phyloP scores from a whole-genome alignment of 2,113 vertebrate species.

The Mobula hypostoma region DNA sequence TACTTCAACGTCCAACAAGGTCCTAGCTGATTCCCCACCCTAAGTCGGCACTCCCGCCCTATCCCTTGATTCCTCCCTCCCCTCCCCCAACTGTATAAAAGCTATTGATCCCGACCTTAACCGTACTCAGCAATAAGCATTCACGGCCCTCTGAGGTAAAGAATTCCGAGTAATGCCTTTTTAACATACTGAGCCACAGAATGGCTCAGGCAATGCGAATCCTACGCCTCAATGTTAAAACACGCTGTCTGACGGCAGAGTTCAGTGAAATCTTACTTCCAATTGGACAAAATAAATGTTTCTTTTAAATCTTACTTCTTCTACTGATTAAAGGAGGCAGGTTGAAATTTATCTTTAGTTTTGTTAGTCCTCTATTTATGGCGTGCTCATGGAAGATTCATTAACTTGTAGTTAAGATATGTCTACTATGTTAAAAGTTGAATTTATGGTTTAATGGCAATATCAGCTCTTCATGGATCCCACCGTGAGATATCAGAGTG shows the following conservation, averaged over 20 bases:
- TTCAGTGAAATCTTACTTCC: background rate
- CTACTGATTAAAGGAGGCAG: slow-evolving; percentile 2
- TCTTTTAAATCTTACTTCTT: slow-evolving; percentile 7
- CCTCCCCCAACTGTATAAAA: no score
- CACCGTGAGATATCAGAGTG: slow-evolving; percentile 8
- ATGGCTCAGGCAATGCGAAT: background rate
- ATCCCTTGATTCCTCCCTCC: no score
- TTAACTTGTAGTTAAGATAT: slow-evolving; percentile 17
- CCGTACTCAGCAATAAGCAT: no score
- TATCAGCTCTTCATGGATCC: background rate
- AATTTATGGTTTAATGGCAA: slow-evolving; percentile 19
- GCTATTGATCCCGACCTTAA: no score
- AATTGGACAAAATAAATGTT: slow-evolving; percentile 7
- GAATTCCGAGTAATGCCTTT: background rate
- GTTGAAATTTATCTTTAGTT: slow-evolving; percentile 25
- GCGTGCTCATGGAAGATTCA: slow-evolving; percentile 18
- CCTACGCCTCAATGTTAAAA: background rate
- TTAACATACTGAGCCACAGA: background rate
- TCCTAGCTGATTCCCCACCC: no score
- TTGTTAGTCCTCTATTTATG: background rate
- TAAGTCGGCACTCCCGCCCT: no score
- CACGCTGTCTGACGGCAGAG: background rate
- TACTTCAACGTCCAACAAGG: no score
- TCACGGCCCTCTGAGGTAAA: no score
- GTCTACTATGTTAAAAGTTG: slow-evolving; percentile 31